A percentile compares a stretch with the other conserved stretches of the same genome.
These are phyloP conservation scores for Chouioia cunea DNA, from an alignment of 2,888 invertebrate genomes.

Conservation along the genomic window DNA sequence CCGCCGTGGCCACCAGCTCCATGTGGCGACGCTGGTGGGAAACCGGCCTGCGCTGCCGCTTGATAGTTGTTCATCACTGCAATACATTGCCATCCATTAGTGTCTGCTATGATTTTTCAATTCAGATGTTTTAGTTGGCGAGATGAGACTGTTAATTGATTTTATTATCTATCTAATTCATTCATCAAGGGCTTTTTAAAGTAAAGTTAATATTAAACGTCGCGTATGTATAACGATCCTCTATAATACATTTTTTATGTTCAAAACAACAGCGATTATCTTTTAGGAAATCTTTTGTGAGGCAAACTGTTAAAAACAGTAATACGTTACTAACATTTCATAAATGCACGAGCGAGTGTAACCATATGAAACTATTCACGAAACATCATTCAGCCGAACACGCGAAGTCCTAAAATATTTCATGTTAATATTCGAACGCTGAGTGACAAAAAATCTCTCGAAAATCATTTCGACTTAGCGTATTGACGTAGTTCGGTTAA, in stretches of 20 bases:
- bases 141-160: too few species aligned
- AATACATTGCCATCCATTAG: constrained; percentile 58
- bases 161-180: too few species aligned
- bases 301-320: background rate
- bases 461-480: background rate
- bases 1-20: constrained; percentile 72
- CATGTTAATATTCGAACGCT: background rate
- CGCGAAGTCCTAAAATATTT: background rate
- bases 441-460: background rate
- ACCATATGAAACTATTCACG: background rate
- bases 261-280: constrained; percentile 1
- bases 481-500: constrained; percentile 5
- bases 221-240: background rate
- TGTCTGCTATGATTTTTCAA: too few species aligned
- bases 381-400: constrained; percentile 3
- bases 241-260: constrained; percentile 10
- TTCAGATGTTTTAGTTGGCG: too few species aligned
- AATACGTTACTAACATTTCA: background rate
- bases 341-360: background rate
- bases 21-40: constrained; percentile 87
- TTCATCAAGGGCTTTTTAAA: too few species aligned
- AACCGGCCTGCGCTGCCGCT: constrained; percentile 81
- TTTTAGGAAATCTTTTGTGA: constrained; percentile 28
- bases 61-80: constrained; percentile 98
- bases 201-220: too few species aligned